These are phyloP conservation scores for Cephalopterus ornatus DNA, from an alignment of 2,113 vertebrate species.

Conservation along the genomic window DNA sequence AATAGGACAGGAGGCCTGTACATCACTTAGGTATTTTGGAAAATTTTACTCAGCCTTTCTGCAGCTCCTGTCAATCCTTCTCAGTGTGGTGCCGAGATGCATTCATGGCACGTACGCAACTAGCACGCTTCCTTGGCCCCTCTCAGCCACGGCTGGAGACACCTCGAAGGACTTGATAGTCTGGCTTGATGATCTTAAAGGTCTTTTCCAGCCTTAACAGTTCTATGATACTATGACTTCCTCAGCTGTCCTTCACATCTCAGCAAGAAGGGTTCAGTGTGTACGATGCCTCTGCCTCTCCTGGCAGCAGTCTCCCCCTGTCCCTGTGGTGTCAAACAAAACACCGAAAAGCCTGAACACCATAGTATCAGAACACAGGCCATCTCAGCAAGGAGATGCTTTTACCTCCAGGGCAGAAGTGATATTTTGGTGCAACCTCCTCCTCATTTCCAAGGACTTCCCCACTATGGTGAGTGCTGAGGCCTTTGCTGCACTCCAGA, in stretches of 20 bases:
- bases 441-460: background rate
- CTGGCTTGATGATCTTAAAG: background rate
- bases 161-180: background rate
- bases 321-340: background rate
- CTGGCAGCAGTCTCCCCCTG: background rate
- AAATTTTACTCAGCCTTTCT: conserved; percentile 63
- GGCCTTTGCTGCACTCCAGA: background rate
- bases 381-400: background rate
- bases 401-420: background rate
- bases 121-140: background rate
- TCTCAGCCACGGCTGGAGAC: background rate
- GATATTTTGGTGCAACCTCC: accelerated
- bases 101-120: background rate
- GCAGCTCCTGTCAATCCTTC: conserved; percentile 57
- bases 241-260: background rate
- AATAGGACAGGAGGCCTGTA: conserved; percentile 53
- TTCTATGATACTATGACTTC: background rate
- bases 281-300: background rate
- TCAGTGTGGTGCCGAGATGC: background rate
- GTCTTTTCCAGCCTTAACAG: background rate
- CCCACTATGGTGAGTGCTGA: background rate
- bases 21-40: conserved; percentile 61
- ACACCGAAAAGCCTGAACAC: background rate
- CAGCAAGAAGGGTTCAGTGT: background rate
- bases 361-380: background rate